phyloP scores from a whole-genome alignment of 1,140 invertebrate species.

The Drosophila nasuta region DNA sequence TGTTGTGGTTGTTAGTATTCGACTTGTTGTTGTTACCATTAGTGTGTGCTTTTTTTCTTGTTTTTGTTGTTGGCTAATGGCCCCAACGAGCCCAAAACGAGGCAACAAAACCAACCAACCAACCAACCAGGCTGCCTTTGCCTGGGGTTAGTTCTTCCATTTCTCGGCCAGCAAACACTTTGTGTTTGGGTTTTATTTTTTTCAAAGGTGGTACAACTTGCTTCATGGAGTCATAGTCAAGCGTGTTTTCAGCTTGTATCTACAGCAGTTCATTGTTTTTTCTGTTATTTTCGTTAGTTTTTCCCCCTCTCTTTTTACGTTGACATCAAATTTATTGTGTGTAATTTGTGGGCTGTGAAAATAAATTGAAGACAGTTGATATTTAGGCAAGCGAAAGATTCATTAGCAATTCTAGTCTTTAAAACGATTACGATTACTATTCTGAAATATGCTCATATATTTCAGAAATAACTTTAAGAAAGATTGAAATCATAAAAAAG shows the following conservation, averaged over 20 bases:
- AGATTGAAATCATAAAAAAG: not conserved
- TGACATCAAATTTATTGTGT: slow-evolving; percentile 79
- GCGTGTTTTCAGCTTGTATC: slow-evolving; percentile 76
- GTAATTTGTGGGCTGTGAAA: slow-evolving; percentile 78
- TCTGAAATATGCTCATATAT: not conserved
- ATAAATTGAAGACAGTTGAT: slow-evolving; percentile 36
- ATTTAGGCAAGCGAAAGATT: slow-evolving; percentile 12
- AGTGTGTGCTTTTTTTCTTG: slow-evolving; percentile 49
- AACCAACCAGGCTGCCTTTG: not conserved
- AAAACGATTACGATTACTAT: not conserved
- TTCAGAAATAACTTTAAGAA: not conserved
- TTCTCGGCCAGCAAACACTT: slow-evolving; percentile 16
- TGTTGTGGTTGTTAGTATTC: slow-evolving; percentile 54
- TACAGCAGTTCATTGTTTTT: slow-evolving; percentile 61
- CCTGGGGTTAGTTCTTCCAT: slow-evolving; percentile 48
- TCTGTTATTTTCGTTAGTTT: slow-evolving; percentile 5
- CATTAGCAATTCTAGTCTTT: not conserved
- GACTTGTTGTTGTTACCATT: slow-evolving; percentile 36
- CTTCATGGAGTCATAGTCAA: slow-evolving; percentile 66
- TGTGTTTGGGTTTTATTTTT: slow-evolving; percentile 25
- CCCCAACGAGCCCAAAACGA: slow-evolving; percentile 28
- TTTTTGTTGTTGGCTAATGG: slow-evolving; percentile 59
- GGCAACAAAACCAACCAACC: slow-evolving; percentile 12
- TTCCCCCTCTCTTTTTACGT: slow-evolving; percentile 26
- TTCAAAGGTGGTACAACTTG: slow-evolving; percentile 50